Evolutionary conservation across 1,140 invertebrate genomes (phyloP).

Genomic region (Vanessa tameamea): DNA sequence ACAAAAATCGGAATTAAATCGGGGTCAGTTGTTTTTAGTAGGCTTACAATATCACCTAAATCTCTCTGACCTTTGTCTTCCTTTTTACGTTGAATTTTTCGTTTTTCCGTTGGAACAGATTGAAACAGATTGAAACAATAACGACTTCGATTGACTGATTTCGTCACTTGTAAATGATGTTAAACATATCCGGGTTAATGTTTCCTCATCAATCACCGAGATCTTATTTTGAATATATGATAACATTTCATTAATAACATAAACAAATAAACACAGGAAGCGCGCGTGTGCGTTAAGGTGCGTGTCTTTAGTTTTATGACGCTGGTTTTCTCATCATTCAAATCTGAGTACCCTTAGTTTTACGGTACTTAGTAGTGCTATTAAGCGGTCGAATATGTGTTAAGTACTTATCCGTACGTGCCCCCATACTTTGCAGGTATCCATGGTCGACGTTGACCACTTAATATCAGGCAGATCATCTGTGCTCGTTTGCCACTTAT

Average conservation of each 20-base stretch:
- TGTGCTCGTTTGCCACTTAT: too few species aligned
- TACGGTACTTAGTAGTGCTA: too few species aligned
- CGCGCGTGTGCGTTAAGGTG: too few species aligned
- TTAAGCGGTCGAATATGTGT: too few species aligned
- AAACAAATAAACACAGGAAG: too few species aligned
- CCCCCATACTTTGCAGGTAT: too few species aligned
- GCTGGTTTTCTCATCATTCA: too few species aligned
- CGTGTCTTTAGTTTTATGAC: too few species aligned
- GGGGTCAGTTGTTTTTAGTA: constrained; percentile 33
- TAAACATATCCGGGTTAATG: constrained; percentile 36
- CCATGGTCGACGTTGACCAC: too few species aligned
- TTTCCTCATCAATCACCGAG: constrained; percentile 38
- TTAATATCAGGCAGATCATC: too few species aligned
- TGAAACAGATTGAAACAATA: constrained; percentile 42
- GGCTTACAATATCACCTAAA: constrained; percentile 29
- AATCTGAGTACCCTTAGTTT: too few species aligned
- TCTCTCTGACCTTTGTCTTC: constrained; percentile 34
- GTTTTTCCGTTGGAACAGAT: constrained; percentile 24
- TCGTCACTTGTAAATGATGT: constrained; percentile 38
- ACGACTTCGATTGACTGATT: constrained; percentile 37
- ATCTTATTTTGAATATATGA: constrained; percentile 21
- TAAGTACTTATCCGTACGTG: too few species aligned
- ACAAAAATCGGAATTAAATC: constrained; percentile 37
- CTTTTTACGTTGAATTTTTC: constrained; percentile 31
- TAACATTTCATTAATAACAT: constrained; percentile 44